Evolutionary conservation across 2,888 invertebrate genomes (phyloP).

Genomic region (Pristionchus mayeri): DNA sequence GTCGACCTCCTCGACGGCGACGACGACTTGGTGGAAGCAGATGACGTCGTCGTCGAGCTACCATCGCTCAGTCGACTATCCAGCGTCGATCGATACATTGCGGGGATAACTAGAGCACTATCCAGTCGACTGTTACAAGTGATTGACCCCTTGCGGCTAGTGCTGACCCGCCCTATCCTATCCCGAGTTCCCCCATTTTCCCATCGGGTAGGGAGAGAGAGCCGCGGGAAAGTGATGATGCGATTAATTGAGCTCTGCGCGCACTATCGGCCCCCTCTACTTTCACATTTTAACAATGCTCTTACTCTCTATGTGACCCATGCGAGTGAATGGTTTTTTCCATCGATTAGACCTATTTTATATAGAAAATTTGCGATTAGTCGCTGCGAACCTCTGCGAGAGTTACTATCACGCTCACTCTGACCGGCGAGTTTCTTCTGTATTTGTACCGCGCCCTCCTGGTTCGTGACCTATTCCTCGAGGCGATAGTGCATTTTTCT

Average conservation of each 20-base stretch:
- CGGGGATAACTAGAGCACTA: not conserved
- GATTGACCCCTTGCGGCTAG: conserved; percentile 46
- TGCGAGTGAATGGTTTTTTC: no score
- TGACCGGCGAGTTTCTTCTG: no score
- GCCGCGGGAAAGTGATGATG: conserved; percentile 2
- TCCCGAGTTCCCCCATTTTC: conserved; percentile 45
- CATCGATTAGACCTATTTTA: no score
- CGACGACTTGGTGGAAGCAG: not conserved
- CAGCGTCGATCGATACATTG: conserved; percentile 32
- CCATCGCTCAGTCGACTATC: not conserved
- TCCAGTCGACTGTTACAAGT: conserved; percentile 31
- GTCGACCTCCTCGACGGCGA: not conserved
- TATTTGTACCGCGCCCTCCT: no score
- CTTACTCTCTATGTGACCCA: no score
- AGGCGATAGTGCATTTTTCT: no score
- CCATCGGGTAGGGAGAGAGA: not conserved
- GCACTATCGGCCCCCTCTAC: not conserved
- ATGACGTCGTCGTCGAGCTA: not conserved
- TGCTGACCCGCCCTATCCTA: not conserved
- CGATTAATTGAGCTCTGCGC: conserved; percentile 37
- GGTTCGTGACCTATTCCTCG: no score
- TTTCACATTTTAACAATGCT: not conserved
- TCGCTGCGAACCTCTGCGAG: no score
- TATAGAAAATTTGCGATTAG: no score
- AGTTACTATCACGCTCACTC: no score